Conservation (phyloP, 2,797 vertebrate genomes). For the Sebastiscus albofasciatus region DNA sequence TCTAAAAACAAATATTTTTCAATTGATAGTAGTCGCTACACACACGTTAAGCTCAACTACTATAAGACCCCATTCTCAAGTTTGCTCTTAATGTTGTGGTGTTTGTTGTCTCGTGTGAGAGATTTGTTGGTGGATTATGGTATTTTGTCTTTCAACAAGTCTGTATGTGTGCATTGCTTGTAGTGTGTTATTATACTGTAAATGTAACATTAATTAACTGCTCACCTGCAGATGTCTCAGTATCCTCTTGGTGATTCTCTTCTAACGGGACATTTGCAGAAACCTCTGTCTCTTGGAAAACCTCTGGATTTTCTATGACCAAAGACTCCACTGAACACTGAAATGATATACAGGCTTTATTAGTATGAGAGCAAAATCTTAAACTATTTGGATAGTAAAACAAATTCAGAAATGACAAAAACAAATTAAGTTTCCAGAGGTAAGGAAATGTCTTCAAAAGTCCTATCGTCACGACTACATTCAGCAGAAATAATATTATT, state of each 20-base stretch:
- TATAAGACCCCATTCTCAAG: not conserved
- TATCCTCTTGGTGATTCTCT: slow-evolving; percentile 6
- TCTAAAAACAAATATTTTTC: slow-evolving; percentile 18
- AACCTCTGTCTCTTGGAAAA: not conserved
- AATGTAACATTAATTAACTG: not conserved
- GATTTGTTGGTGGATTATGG: not conserved
- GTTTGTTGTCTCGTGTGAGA: not conserved
- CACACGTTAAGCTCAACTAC: not conserved
- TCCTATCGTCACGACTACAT: not conserved
- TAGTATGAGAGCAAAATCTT: not conserved
- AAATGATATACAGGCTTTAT: not conserved
- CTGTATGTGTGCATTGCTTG: not conserved
- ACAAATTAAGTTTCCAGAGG: not conserved
- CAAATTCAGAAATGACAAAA: not conserved
- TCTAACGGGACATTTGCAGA: not conserved
- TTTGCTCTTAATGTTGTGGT: not conserved
- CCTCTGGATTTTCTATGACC: not conserved
- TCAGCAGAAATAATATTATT: not conserved
- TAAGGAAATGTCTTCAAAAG: not conserved
- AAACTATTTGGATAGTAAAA: not conserved
- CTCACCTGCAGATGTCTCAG: slow-evolving; percentile 11
- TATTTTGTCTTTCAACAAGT: not conserved
- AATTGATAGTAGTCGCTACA: not conserved
- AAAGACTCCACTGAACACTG: not conserved
- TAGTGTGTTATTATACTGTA: not conserved